Evolutionary conservation across 1,140 invertebrate species (phyloP), one percentile per base, ranked within the genome.

Genomic region (Drosophila kohkoa): DNA sequence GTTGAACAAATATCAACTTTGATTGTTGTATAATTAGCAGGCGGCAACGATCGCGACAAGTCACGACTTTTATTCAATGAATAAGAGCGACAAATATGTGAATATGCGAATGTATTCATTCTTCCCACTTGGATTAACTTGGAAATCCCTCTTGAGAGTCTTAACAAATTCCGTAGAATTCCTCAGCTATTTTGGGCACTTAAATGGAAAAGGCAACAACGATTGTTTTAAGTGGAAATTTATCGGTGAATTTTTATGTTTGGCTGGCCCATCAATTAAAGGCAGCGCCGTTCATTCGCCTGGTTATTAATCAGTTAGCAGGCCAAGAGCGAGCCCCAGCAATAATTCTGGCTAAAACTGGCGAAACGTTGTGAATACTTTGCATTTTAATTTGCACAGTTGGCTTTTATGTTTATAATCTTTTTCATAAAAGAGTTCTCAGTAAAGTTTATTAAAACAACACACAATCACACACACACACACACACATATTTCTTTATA

Each of bases 391-490:
- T 86, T 70, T 70, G 68, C 58, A 79, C 67, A 73, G 38, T 63
- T 71, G 70, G 63, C 46, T 58, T 41, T 43, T 43, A 48, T 80
- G 63, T 77, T 67, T 55, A 71, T 70, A 32, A 51, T 43, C 5
- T n/a, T 75, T 75, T 75, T 64, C 49, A 57, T 63, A 51, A 74
- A 25, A 74, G 75, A 77, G 54, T 81, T 82, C 62, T 15, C 15
- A 35, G 71, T 79, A 88, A 88, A 75, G 76, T 87, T 77, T 87
- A 88, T 77, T 55, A 87, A 88, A 77, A 82, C 60, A 65, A 49
- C 35, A 45, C 67, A 43, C 63, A 43, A 51, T 48, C 65, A 59
- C 30, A 32, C 30, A 32, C 6, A 57, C 65, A 59, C 30, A 32
- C 30, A 32, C 6, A 32, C 30, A 2, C 30, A 32, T 8, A 38